Conservation (phyloP, 2,797 vertebrate species). For the Rousettus madagascariensis region DNA sequence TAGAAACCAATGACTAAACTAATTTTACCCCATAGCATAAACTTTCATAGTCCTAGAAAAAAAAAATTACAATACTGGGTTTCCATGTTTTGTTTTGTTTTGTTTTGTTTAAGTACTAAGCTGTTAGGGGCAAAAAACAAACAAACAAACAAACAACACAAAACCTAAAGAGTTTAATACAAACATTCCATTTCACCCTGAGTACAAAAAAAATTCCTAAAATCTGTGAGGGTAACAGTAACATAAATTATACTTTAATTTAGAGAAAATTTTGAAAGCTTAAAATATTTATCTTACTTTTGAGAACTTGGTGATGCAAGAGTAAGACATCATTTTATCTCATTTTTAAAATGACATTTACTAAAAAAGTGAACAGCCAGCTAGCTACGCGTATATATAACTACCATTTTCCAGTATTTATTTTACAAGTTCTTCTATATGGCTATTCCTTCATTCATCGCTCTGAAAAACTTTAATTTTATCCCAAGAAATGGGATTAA, state of each 20-base stretch:
- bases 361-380: not conserved
- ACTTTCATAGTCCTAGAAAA: not conserved
- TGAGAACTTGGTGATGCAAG: not conserved
- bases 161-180: not conserved
- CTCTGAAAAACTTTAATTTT: not conserved
- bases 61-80: not conserved
- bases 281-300: not conserved
- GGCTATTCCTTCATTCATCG: not conserved
- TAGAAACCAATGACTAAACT: not conserved
- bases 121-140: not conserved
- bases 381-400: not conserved
- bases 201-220: not conserved
- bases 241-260: not conserved
- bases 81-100: not conserved
- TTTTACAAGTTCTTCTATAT: not conserved
- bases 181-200: not conserved
- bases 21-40: not conserved
- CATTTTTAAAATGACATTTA: not conserved
- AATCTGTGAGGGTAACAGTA: not conserved
- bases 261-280: constrained; percentile 10
- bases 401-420: not conserved
- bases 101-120: not conserved
- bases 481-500: not conserved
- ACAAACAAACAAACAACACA: too few relatives aligned
- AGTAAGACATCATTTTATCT: not conserved